phyloP scores from a whole-genome alignment of 2,797 vertebrate species.

The Columba guinea region DNA sequence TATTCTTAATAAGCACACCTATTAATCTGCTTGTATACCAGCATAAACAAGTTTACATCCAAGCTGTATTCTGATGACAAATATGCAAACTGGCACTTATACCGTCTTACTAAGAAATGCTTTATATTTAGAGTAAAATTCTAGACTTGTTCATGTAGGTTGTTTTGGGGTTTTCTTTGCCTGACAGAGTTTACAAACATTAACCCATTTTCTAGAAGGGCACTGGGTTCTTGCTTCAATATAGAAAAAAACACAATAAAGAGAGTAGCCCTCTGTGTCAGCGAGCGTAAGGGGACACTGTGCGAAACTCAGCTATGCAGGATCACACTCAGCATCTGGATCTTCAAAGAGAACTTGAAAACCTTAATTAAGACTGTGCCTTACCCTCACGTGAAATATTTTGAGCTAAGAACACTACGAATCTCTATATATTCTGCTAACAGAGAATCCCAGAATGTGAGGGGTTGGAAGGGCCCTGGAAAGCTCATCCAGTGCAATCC shows the following conservation, averaged over 20 bases:
- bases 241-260: fast-evolving
- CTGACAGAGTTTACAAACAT: neutral
- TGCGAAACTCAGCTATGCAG: neutral
- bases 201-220: neutral
- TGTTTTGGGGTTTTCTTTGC: neutral
- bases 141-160: neutral
- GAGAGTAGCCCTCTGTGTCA: neutral
- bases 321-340: neutral
- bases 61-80: neutral
- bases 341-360: neutral
- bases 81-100: neutral
- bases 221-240: neutral
- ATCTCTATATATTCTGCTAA: neutral
- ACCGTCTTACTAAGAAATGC: neutral
- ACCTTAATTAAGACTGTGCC: neutral
- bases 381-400: neutral
- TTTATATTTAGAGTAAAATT: neutral
- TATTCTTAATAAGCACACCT: slow-evolving; percentile 25
- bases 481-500: too few relatives aligned
- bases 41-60: neutral
- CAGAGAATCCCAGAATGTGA: neutral
- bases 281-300: neutral
- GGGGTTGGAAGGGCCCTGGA: too few relatives aligned
- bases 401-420: neutral
- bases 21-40: neutral